Evolutionary conservation across 2,888 invertebrate species (phyloP).

Genomic region (Exocentrus adspersus): DNA sequence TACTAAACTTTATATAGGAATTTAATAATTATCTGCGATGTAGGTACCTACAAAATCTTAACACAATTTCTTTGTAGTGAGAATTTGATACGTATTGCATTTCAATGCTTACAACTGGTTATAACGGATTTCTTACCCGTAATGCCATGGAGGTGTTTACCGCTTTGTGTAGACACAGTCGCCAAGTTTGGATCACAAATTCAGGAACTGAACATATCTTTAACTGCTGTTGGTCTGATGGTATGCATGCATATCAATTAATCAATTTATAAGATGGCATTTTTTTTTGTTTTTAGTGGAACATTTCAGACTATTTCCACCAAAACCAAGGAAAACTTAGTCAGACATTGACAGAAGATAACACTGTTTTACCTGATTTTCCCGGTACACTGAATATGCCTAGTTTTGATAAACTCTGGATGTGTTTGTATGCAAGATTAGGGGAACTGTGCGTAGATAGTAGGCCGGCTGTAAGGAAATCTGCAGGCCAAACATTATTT

Average conservation of each 20-base stretch:
- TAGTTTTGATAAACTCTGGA: slow-evolving; percentile 93
- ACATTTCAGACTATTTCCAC: slow-evolving; percentile 96
- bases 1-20: too few relatives aligned
- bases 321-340: slow-evolving; percentile 91
- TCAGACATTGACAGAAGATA: slow-evolving; percentile 77
- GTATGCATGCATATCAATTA: slow-evolving; percentile 64
- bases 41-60: too few relatives aligned
- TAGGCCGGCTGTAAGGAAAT: slow-evolving; percentile 95
- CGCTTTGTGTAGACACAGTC: slow-evolving; percentile 90
- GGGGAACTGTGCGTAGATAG: slow-evolving; percentile 94
- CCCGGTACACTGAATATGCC: slow-evolving; percentile 86
- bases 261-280: too few relatives aligned
- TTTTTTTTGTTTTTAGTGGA: slow-evolving; percentile 82
- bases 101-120: slow-evolving; percentile 94
- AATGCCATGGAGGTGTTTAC: slow-evolving; percentile 92
- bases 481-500: slow-evolving; percentile 96
- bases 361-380: slow-evolving; percentile 83
- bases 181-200: slow-evolving; percentile 96
- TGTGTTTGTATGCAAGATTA: slow-evolving; percentile 90
- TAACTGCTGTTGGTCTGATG: slow-evolving; percentile 96
- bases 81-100: slow-evolving; percentile 90
- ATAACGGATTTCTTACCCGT: slow-evolving; percentile 94
- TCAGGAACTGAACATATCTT: slow-evolving; percentile 95
- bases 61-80: slow-evolving; percentile 81
- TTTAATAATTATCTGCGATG: too few relatives aligned